Conservation (phyloP, 2,797 vertebrate genomes). For the Pseudomugil tenellus region DNA sequence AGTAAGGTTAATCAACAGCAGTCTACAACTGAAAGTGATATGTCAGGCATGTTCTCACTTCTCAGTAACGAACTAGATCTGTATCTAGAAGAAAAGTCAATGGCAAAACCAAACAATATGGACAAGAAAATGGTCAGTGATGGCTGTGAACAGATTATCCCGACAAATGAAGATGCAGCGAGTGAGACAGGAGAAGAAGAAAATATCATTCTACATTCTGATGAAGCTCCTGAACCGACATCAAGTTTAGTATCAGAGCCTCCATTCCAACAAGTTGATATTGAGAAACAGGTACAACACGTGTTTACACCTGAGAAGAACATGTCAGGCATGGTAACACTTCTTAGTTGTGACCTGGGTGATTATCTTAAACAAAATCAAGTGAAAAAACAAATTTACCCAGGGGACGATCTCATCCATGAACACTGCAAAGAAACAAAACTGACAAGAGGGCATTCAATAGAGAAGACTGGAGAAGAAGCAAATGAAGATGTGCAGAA, state of each 20-base stretch:
- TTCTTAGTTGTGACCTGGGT: slow-evolving; percentile 52
- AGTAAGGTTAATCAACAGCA: background rate
- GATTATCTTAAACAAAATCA: slow-evolving; percentile 33
- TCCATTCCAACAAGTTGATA: slow-evolving; percentile 36
- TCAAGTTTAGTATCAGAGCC: slow-evolving; percentile 4
- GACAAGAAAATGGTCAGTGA: slow-evolving; percentile 30
- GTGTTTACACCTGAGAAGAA: slow-evolving; percentile 24
- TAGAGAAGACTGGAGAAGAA: background rate
- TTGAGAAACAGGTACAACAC: background rate
- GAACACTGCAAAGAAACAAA: slow-evolving; percentile 38
- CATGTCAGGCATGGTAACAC: slow-evolving; percentile 52
- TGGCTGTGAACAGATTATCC: slow-evolving; percentile 25
- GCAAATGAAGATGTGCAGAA: slow-evolving; percentile 2
- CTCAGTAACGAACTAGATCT: slow-evolving; percentile 52
- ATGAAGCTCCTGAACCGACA: slow-evolving; percentile 3
- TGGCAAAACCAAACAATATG: background rate
- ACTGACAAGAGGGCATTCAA: slow-evolving; percentile 15
- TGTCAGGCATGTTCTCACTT: slow-evolving; percentile 56
- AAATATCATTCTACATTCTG: background rate
- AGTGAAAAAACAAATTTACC: background rate
- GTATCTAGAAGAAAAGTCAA: slow-evolving; percentile 27
- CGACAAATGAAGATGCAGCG: slow-evolving; percentile 2
- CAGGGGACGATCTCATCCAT: slow-evolving; percentile 20
- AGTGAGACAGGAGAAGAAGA: background rate
- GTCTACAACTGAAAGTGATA: slow-evolving; percentile 38